Evolutionary conservation across 53 echinoderm and acorn worm genomes (phyloP).

Genomic region (Glandiceps talaboti): DNA sequence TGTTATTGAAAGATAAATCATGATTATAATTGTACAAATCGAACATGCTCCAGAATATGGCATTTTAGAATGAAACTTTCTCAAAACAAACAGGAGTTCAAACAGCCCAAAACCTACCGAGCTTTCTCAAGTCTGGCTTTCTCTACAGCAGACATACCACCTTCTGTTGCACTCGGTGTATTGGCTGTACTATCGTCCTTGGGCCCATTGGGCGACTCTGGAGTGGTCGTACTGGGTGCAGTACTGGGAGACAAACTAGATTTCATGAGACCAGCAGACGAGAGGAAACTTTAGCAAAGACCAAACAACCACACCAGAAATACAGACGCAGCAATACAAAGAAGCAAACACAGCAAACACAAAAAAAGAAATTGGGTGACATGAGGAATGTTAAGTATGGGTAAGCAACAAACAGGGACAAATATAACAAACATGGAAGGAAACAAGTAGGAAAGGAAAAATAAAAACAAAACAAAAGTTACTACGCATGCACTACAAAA

Average conservation of each 20-base stretch:
- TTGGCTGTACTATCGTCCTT: background rate
- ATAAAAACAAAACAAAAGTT: too few species aligned
- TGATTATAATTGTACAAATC: too few species aligned
- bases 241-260: background rate
- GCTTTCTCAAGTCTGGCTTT: conserved; percentile 32
- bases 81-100: too few species aligned
- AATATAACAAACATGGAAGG: background rate
- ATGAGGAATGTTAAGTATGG: background rate
- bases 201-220: background rate
- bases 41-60: too few species aligned
- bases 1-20: too few species aligned
- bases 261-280: conserved; percentile 48
- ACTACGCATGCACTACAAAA: background rate
- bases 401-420: background rate
- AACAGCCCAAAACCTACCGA: too few species aligned
- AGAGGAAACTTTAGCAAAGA: conserved; percentile 26
- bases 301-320: background rate
- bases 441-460: background rate
- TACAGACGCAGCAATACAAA: background rate
- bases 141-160: conserved; percentile 12
- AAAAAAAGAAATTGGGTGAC: background rate
- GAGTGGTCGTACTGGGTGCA: background rate
- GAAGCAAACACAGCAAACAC: background rate
- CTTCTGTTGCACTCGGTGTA: conserved; percentile 17
- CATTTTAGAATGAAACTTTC: too few species aligned